Conservation (phyloP, 2,888 invertebrate genomes). For the Erebia ligea region DNA sequence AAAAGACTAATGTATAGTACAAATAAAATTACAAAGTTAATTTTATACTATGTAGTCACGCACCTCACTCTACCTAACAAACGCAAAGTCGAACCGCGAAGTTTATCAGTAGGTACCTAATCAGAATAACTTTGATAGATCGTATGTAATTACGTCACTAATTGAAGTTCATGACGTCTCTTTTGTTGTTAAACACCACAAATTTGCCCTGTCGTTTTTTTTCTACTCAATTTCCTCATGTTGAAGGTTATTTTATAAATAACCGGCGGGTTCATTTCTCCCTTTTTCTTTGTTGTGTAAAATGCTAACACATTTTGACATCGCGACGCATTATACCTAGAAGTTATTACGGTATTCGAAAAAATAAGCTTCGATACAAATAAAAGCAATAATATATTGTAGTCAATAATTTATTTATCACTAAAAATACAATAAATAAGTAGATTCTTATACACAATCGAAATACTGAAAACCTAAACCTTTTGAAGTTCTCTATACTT, state of each 20-base stretch:
- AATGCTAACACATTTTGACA: background rate
- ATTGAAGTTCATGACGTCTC: background rate
- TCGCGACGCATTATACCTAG: background rate
- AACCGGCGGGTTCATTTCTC: background rate
- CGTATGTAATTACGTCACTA: conserved; percentile 6
- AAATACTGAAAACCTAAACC: conserved; percentile 3
- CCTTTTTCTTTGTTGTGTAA: background rate
- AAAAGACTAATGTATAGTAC: background rate
- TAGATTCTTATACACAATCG: background rate
- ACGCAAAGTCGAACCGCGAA: background rate
- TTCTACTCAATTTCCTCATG: background rate
- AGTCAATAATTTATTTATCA: conserved; percentile 9
- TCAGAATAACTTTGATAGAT: background rate
- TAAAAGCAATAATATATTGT: background rate
- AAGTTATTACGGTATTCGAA: background rate
- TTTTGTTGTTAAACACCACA: background rate
- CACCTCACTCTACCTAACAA: background rate
- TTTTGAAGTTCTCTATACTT: conserved; percentile 60
- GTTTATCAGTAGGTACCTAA: background rate
- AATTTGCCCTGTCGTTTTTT: background rate
- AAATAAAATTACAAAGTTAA: background rate
- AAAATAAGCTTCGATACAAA: background rate
- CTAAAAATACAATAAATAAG: conserved; percentile 20
- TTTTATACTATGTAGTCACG: background rate
- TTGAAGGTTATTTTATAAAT: background rate